Base-by-base conservation (phyloP, 1,140 invertebrate genomes). In the Apolygus lucorum region DNA sequence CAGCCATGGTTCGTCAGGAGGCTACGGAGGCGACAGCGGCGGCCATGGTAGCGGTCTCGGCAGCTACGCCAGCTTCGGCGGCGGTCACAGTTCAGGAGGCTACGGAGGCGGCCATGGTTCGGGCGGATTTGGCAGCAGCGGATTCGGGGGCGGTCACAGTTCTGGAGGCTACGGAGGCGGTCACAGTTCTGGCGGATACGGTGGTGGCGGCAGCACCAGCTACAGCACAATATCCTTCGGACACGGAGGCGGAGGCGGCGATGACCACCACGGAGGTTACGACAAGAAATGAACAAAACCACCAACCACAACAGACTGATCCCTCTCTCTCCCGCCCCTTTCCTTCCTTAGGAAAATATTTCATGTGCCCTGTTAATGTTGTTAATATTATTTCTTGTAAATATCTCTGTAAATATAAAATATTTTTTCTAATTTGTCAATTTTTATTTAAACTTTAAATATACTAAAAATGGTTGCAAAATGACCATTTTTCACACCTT, bases 201-300 rank as follows among this genome's bases (percentile, higher is more conserved):
- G 34, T 24, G 65, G 65, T 1, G 65, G 65, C 26, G 65, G 65
- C 25, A 49, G 65, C 14, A 34, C 28, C 28, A 67, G 22, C 28
- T 25, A 34, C 28, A 34, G 65, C 28, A 34, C 28, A 1, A 22
- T 67, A 1, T 28, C 28, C 8, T n/a, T n/a, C n/a, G 28, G 65
- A 21, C 28, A 67, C n/a, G 65, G 65, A 1, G 65, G 65, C 28
- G 66, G 66, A 2, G 17, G 21, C 42, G 24, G 66, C 42, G 28
- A 52, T 1, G 66, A 52, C 8, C 28, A 34, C 28, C 64, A 66
- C 25, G 64, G 64, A 28, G 29, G 64, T 28, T 28, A 66, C 28
- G 49, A 66, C 28, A 29, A 66, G 2, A 34, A 66, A 4, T 34
- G 14, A 1, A 13, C 1, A 2, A 2, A 2, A 1, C n/a, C 28